Percentiles rank a stretch among this genome's conserved stretches.
Conservation (phyloP, 2,113 vertebrate genomes). For the Muntiacus muntjak region DNA sequence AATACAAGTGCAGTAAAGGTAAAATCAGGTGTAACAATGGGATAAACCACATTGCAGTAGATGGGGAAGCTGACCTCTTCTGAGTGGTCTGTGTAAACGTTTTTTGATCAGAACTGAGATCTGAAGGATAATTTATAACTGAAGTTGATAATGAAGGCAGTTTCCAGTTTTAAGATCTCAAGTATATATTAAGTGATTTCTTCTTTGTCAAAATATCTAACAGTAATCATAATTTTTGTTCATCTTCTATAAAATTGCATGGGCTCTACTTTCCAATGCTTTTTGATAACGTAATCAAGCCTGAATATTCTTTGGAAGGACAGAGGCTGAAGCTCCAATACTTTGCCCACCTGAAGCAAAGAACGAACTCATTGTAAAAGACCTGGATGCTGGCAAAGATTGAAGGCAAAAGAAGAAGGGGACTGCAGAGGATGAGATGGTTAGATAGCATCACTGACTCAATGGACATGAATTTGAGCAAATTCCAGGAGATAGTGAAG, state of each 20-base stretch:
- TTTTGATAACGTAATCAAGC: slow-evolving; percentile 37
- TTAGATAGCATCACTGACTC: background rate
- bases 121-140: background rate
- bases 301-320: background rate
- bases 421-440: background rate
- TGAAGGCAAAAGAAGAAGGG: background rate
- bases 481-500: background rate
- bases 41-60: background rate
- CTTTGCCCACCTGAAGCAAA: background rate
- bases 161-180: slow-evolving; percentile 64
- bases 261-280: slow-evolving; percentile 56
- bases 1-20: background rate
- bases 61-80: background rate
- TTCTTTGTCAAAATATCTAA: slow-evolving; percentile 64
- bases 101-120: background rate
- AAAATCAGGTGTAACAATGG: background rate
- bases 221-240: slow-evolving; percentile 68
- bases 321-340: background rate
- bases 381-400: background rate
- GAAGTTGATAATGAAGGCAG: slow-evolving; percentile 46
- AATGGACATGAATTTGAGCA: background rate
- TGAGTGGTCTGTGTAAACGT: background rate
- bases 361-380: background rate
- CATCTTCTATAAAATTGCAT: slow-evolving; percentile 53
- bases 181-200: slow-evolving; percentile 67